A percentile compares a stretch with the other conserved stretches of the same genome.
Conservation (phyloP, 2,113 vertebrate genomes). For the Toxotes jaculatrix region DNA sequence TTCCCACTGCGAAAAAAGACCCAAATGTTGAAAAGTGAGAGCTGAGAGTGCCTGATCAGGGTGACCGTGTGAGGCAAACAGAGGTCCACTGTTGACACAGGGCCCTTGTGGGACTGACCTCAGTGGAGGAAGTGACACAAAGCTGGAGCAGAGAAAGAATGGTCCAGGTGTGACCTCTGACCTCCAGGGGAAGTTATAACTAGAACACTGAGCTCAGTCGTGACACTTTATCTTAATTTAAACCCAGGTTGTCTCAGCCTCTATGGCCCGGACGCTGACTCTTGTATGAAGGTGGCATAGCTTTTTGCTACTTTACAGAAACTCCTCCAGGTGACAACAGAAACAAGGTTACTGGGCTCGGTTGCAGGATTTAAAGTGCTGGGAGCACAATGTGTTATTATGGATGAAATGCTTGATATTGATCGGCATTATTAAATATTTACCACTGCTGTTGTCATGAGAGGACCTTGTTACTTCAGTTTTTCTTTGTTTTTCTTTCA, state of each 20-base stretch:
- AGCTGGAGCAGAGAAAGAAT: constrained; percentile 76
- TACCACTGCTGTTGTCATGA: constrained; percentile 10
- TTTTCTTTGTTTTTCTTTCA: neutral
- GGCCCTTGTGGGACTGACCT: constrained; percentile 74
- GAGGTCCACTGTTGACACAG: constrained; percentile 51
- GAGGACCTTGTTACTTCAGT: neutral
- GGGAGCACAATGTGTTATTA: neutral
- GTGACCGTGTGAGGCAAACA: constrained; percentile 54
- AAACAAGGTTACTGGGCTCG: constrained; percentile 55
- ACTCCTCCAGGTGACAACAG: constrained; percentile 53
- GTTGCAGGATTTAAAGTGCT: neutral
- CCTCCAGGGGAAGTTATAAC: constrained; percentile 69
- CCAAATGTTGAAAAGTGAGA: constrained; percentile 26
- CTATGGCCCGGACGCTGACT: constrained; percentile 52
- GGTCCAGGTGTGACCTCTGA: constrained; percentile 77
- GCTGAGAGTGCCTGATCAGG: constrained; percentile 51
- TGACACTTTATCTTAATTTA: constrained; percentile 85
- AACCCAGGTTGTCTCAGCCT: constrained; percentile 60
- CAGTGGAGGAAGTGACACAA: constrained; percentile 68
- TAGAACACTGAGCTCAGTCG: constrained; percentile 63
- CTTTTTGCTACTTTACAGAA: constrained; percentile 58
- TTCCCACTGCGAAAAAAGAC: constrained; percentile 2
- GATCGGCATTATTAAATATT: constrained; percentile 22
- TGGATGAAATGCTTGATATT: constrained; percentile 3
- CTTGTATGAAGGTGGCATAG: constrained; percentile 50